phyloP scores from a whole-genome alignment of 1,140 invertebrate genomes.

The Drosophila melanica region DNA sequence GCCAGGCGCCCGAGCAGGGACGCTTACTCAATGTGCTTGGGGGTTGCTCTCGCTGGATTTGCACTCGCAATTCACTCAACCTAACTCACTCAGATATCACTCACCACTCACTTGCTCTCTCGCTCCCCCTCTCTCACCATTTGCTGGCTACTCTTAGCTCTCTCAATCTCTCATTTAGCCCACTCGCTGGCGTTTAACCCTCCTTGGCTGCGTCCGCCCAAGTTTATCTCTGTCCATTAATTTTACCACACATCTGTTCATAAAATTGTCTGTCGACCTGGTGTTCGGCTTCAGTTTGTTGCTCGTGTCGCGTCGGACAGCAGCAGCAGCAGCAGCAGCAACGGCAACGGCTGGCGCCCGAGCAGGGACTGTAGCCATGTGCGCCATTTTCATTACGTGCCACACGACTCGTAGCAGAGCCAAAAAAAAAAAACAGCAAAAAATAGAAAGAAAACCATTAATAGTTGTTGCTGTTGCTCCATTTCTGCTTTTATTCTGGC shows the following conservation, averaged over 20 bases:
- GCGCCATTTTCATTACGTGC: slow-evolving; percentile 78
- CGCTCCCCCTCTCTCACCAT: slow-evolving; percentile 1
- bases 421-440: slow-evolving; percentile 10
- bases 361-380: slow-evolving; percentile 42
- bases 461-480: slow-evolving; percentile 49
- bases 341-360: slow-evolving; percentile 5
- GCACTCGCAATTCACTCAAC: not conserved
- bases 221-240: slow-evolving; percentile 81
- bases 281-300: slow-evolving; percentile 65
- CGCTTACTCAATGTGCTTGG: slow-evolving; percentile 3
- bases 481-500: slow-evolving; percentile 19
- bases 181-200: slow-evolving; percentile 54
- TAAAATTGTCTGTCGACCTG: slow-evolving; percentile 76
- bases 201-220: slow-evolving; percentile 42
- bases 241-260: slow-evolving; percentile 82
- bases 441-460: slow-evolving; percentile 14
- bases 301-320: slow-evolving; percentile 41
- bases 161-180: slow-evolving; percentile 6
- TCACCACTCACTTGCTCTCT: not conserved
- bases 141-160: no score
- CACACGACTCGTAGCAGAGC: slow-evolving; percentile 25
- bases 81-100: slow-evolving; percentile 34
- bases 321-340: slow-evolving; percentile 12
- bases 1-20: slow-evolving; percentile 10
- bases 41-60: slow-evolving; percentile 9